Conservation (phyloP, 2,888 invertebrate species). For the Sericinus montela region DNA sequence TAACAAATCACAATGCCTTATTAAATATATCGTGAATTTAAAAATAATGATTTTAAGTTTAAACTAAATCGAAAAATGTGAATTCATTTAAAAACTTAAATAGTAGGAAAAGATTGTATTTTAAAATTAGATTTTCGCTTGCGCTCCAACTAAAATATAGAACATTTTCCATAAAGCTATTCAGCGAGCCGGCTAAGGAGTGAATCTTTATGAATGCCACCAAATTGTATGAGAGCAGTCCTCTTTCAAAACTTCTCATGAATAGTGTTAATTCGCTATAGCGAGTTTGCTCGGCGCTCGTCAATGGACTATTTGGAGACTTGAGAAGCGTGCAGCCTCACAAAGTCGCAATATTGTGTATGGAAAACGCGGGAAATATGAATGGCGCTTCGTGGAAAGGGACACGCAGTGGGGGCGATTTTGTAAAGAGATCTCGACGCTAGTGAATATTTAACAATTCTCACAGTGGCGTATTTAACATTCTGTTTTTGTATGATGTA, state of each 20-base stretch:
- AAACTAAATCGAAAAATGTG: neutral
- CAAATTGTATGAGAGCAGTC: slow-evolving; percentile 79
- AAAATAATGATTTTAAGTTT: too few species aligned
- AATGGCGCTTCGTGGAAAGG: slow-evolving; percentile 55
- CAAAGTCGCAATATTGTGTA: slow-evolving; percentile 72
- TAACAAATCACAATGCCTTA: too few species aligned
- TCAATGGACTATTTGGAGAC: slow-evolving; percentile 76
- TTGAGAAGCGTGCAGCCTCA: slow-evolving; percentile 60
- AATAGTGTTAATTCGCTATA: slow-evolving; percentile 80
- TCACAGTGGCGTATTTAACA: slow-evolving; percentile 26
- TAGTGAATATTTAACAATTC: slow-evolving; percentile 28
- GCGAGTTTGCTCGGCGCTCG: slow-evolving; percentile 74
- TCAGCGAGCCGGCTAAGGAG: slow-evolving; percentile 70
- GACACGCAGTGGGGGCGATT: slow-evolving; percentile 50
- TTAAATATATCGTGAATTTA: too few species aligned
- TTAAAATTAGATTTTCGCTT: slow-evolving; percentile 45
- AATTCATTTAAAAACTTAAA: slow-evolving; percentile 15
- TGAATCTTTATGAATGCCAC: slow-evolving; percentile 78
- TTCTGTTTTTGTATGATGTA: slow-evolving; percentile 17
- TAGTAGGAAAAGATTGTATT: slow-evolving; percentile 22
- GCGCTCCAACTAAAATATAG: slow-evolving; percentile 55
- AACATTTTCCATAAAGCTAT: slow-evolving; percentile 69
- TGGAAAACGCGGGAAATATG: slow-evolving; percentile 74
- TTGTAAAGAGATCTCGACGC: slow-evolving; percentile 43
- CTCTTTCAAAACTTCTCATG: slow-evolving; percentile 77